Evolutionary conservation across 2,797 vertebrate species (phyloP).

Genomic region (Rhinella marina): DNA sequence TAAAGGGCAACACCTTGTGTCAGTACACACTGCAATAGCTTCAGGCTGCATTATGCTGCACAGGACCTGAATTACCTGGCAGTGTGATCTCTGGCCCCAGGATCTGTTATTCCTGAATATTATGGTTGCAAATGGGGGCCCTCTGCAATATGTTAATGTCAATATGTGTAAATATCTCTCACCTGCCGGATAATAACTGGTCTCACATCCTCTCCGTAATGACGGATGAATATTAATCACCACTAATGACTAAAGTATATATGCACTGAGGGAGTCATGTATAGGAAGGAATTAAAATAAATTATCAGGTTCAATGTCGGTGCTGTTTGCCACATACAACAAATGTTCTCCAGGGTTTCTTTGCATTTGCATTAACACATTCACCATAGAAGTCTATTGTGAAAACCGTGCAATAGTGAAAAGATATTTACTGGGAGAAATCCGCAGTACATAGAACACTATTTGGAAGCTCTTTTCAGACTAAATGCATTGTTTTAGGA

Average conservation of each 20-base stretch:
- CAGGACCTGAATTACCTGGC: conserved; percentile 21
- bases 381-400: not conserved
- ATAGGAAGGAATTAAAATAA: conserved; percentile 29
- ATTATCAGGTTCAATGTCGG: conserved; percentile 7
- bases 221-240: conserved; percentile 45
- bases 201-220: conserved; percentile 38
- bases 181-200: conserved; percentile 40
- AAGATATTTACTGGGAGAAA: not conserved
- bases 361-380: not conserved
- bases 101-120: conserved; percentile 21
- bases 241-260: conserved; percentile 37
- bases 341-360: not conserved
- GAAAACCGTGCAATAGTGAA: not conserved
- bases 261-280: conserved; percentile 9
- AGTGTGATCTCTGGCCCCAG: conserved; percentile 27
- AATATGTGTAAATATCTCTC: conserved; percentile 49
- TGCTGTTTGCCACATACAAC: not conserved
- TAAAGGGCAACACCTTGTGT: not conserved
- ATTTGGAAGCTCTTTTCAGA: not conserved
- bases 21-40: not conserved
- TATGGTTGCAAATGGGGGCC: conserved; percentile 12
- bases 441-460: not conserved
- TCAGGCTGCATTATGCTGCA: not conserved
- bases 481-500: not conserved
- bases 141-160: conserved; percentile 31